Evolutionary conservation across 2,113 vertebrate genomes (phyloP), one percentile per base, ranked within the genome.

Genomic region (Silurus meridionalis): DNA sequence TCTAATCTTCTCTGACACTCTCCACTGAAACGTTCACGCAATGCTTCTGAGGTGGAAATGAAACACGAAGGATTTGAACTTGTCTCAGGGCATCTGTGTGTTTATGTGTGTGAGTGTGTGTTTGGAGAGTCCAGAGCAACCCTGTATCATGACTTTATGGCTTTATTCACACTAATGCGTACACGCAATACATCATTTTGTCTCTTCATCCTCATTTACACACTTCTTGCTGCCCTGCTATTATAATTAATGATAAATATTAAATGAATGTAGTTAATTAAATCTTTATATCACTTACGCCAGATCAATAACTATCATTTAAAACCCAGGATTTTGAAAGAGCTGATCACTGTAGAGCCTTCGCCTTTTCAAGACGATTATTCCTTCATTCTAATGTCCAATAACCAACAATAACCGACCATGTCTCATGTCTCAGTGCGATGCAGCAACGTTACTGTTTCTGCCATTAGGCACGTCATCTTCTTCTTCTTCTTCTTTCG

Each of bases 1-100:
- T 81, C 88, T 85, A 90, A 90, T 90, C 81, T 85, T 77, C 71
- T 60, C 52, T 78, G 67, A 87, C 81, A 90, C 63, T 37, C 37
- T 37, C 37, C 37, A 67, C 85, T 90, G 66, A 48, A 80, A 60
- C 67, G n/a, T 71, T 17, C 17, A 6, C 37, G 64, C 55, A 25
- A 37, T 75, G 67, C 60, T 61, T 48, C 81, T 63, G 71, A 84
- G 71, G 71, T 63, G 23, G 53, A 79, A 58, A 25, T 37, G n/a
- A 57, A 79, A 55, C 53, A 9, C 37, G 52, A 25, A 14, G 52
- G 74, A 25, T 15, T n/a, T 25, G 21, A 66, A n/a, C 15, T 25
- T 0, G 25, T 64, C 60, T 82, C 46, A 8, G 28, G 23, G 63
- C n/a, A 23, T n/a, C 8, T 66, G 64, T 66, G 64, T 66, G 64